These are phyloP conservation scores for Oryzias melastigma DNA, from an alignment of 2,113 vertebrate genomes.

Conservation along the genomic window DNA sequence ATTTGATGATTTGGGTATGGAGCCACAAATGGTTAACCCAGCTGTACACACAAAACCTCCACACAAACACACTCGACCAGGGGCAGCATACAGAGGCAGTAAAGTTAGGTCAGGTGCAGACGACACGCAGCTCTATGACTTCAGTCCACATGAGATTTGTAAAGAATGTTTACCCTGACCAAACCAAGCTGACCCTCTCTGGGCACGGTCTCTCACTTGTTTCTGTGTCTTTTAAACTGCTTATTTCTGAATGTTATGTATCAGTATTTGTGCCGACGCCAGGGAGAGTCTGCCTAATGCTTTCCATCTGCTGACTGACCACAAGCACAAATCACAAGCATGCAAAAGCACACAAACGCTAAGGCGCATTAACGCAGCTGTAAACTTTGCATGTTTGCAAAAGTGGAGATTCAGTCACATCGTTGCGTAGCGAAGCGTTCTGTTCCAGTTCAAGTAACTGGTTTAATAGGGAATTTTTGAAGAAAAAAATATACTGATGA, in stretches of 20 bases:
- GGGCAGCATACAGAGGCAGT: conserved; percentile 64
- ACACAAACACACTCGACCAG: conserved; percentile 47
- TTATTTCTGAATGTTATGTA: conserved; percentile 19
- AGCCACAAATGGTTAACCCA: conserved; percentile 59
- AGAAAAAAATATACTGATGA: too few relatives aligned
- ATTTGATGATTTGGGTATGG: conserved; percentile 62
- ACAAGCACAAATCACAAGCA: conserved; percentile 17
- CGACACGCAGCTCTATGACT: conserved; percentile 48
- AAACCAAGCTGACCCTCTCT: conserved; percentile 34
- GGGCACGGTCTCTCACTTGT: conserved; percentile 21
- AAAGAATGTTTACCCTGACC: conserved; percentile 48
- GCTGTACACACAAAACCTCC: conserved; percentile 77
- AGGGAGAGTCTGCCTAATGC: conserved; percentile 12
- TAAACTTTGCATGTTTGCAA: conserved; percentile 10
- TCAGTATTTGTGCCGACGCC: conserved; percentile 27
- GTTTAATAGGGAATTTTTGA: background rate
- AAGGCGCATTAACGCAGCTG: conserved; percentile 12
- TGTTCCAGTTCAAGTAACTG: conserved; percentile 6
- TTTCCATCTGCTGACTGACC: conserved; percentile 29
- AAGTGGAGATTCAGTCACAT: conserved; percentile 10
- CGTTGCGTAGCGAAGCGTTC: background rate
- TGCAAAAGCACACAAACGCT: conserved; percentile 19
- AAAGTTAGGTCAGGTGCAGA: conserved; percentile 72
- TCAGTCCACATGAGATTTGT: conserved; percentile 26
- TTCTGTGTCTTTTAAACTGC: conserved; percentile 10